These are phyloP conservation scores for Liposcelis brunnea DNA, from an alignment of 2,888 invertebrate species.

Conservation along the genomic window DNA sequence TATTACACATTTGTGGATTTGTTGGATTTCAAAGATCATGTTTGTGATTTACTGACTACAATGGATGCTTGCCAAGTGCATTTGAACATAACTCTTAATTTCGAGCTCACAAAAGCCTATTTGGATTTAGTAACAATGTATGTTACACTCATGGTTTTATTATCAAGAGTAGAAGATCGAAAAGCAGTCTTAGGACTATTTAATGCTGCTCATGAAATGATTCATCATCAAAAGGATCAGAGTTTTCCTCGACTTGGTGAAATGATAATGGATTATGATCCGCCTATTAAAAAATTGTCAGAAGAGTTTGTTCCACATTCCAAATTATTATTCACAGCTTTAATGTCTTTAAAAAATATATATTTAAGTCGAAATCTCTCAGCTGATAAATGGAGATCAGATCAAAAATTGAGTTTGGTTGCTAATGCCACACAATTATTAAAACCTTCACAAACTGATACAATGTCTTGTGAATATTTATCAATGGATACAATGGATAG, in stretches of 20 bases:
- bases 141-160: slow-evolving; percentile 85
- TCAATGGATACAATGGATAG: slow-evolving; percentile 90
- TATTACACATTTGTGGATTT: slow-evolving; percentile 99
- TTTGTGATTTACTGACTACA: slow-evolving; percentile 76
- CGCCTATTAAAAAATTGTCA: slow-evolving; percentile 82
- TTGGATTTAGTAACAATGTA: slow-evolving; percentile 89
- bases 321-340: slow-evolving; percentile 65
- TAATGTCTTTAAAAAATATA: slow-evolving; percentile 73
- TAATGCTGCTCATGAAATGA: slow-evolving; percentile 95
- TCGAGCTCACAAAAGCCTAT: slow-evolving; percentile 89
- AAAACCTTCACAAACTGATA: slow-evolving; percentile 87
- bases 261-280: slow-evolving; percentile 95
- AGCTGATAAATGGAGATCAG: slow-evolving; percentile 87
- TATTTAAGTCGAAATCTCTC: slow-evolving; percentile 79
- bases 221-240: slow-evolving; percentile 69
- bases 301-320: slow-evolving; percentile 95
- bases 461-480: slow-evolving; percentile 94
- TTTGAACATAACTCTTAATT: slow-evolving; percentile 87
- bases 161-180: slow-evolving; percentile 95
- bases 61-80: slow-evolving; percentile 94
- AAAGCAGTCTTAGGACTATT: slow-evolving; percentile 94
- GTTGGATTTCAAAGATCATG: slow-evolving; percentile 91
- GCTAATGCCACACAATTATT: slow-evolving; percentile 87
- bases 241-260: slow-evolving; percentile 93
- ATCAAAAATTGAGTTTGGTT: slow-evolving; percentile 82